phyloP scores from a whole-genome alignment of 2,113 vertebrate genomes.

The Lepus timidus region DNA sequence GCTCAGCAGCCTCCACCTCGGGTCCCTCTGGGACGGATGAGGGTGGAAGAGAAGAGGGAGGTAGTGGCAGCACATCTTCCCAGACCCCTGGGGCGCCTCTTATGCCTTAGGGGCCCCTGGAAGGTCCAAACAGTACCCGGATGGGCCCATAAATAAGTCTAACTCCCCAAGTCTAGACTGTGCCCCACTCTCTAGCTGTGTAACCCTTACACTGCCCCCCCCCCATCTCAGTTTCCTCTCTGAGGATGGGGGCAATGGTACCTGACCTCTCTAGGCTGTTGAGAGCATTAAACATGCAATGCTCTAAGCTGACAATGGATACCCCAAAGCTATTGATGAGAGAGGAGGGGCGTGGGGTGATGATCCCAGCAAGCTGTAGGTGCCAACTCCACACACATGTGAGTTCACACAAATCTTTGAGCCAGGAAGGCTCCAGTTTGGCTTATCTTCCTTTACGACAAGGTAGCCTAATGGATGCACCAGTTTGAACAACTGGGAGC shows the following conservation, averaged over 20 bases:
- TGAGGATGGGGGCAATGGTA: background rate
- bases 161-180: background rate
- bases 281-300: background rate
- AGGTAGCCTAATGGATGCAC: slow-evolving; percentile 29
- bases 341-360: background rate
- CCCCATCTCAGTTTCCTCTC: background rate
- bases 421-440: background rate
- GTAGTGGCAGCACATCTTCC: background rate
- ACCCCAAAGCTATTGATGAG: background rate
- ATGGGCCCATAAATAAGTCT: background rate
- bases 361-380: background rate
- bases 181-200: background rate
- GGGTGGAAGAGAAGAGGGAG: background rate
- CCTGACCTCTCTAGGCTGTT: background rate
- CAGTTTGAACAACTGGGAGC: slow-evolving; percentile 15
- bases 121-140: background rate
- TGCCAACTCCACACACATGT: background rate
- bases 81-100: background rate
- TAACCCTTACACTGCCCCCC: background rate
- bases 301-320: background rate
- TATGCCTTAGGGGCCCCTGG: background rate
- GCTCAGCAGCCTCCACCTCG: background rate
- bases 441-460: background rate
- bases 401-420: slow-evolving; percentile 40
- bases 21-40: background rate